Percentiles rank a stretch among this genome's conserved stretches.
phyloP scores from a whole-genome alignment of 2,888 invertebrate species.

The Hyposoter didymator region DNA sequence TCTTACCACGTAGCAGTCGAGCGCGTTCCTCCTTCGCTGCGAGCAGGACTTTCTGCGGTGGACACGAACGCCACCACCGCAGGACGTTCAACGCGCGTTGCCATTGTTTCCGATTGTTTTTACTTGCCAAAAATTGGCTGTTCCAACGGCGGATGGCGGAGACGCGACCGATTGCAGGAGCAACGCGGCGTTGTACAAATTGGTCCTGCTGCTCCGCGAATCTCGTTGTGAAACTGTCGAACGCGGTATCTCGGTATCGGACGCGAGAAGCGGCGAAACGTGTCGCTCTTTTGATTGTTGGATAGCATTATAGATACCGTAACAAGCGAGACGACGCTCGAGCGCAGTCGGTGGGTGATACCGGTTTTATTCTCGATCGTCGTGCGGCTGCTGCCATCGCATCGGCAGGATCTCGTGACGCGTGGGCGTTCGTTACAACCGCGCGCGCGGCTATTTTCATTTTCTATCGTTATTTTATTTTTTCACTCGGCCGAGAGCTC shows the following conservation, averaged over 20 bases:
- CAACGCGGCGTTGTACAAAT: too few species aligned
- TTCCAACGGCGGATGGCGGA: too few species aligned
- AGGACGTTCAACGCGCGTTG: slow-evolving; percentile 40
- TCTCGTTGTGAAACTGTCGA: slow-evolving; percentile 22
- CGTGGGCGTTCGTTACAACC: too few species aligned
- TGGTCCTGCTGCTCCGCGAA: slow-evolving; percentile 20
- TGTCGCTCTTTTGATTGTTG: slow-evolving; percentile 21
- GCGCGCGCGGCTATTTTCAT: not conserved
- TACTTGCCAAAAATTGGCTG: not conserved
- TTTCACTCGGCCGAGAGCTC: not conserved
- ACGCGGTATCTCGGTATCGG: slow-evolving; percentile 36
- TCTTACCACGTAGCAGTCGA: slow-evolving; percentile 70
- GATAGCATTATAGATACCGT: too few species aligned
- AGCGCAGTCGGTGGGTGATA: slow-evolving; percentile 66
- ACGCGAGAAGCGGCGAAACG: not conserved
- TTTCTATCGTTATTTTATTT: not conserved
- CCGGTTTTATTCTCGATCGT: slow-evolving; percentile 63
- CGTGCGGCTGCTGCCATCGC: too few species aligned
- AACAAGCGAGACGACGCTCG: slow-evolving; percentile 44
- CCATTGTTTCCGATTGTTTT: not conserved
- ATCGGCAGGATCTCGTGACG: too few species aligned
- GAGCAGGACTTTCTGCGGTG: slow-evolving; percentile 62
- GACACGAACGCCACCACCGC: slow-evolving; percentile 32
- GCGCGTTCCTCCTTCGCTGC: slow-evolving; percentile 71
- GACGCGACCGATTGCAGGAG: too few species aligned